Percentiles rank a stretch among this genome's conserved stretches.
These are phyloP conservation scores for Oreocharis arfaki DNA, from an alignment of 2,113 vertebrate genomes.

Conservation along the genomic window DNA sequence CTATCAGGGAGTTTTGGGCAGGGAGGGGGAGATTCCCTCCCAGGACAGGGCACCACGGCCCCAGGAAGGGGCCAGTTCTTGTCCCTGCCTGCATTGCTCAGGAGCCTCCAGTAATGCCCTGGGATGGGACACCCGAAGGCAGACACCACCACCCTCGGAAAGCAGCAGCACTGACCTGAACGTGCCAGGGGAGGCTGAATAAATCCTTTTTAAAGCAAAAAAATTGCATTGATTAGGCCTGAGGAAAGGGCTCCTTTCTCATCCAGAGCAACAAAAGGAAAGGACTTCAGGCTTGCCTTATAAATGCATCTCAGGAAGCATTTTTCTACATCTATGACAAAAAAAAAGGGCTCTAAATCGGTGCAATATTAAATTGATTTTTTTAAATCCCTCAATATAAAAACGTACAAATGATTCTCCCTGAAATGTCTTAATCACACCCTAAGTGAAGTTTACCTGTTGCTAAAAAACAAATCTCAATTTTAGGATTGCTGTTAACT, in stretches of 20 bases:
- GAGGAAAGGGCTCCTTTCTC: not conserved
- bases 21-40: not conserved
- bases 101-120: fast-evolving
- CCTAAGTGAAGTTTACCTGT: not conserved
- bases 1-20: not conserved
- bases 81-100: fast-evolving
- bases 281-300: too few relatives aligned
- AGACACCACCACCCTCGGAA: fast-evolving
- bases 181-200: fast-evolving
- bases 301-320: not conserved
- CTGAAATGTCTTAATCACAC: not conserved
- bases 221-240: fast-evolving
- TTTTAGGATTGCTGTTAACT: not conserved
- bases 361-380: not conserved
- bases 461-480: not conserved
- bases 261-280: not conserved
- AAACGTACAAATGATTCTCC: not conserved
- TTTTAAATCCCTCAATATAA: not conserved
- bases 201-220: fast-evolving
- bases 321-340: not conserved
- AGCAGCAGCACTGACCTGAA: not conserved
- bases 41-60: not conserved
- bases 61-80: not conserved
- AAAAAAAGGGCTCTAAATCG: not conserved
- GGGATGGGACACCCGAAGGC: not conserved